phyloP scores from a whole-genome alignment of 2,113 vertebrate species.

The Pedionomus torquatus region DNA sequence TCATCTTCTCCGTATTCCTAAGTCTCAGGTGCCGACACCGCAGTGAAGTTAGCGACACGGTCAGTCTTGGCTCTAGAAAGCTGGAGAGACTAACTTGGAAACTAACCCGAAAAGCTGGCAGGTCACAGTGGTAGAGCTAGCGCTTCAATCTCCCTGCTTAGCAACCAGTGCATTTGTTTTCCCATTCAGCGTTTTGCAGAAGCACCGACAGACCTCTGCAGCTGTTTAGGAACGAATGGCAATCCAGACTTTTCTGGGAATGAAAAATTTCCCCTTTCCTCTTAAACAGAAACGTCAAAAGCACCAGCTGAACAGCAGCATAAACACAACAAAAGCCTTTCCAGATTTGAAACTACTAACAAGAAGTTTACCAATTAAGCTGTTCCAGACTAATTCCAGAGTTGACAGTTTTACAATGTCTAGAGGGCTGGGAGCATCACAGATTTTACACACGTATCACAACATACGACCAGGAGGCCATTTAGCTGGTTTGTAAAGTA shows the following conservation, averaged over 20 bases:
- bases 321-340: background rate
- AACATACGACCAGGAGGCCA: accelerated
- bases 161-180: background rate
- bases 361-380: background rate
- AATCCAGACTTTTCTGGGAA: background rate
- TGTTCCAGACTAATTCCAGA: background rate
- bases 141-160: background rate
- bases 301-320: background rate
- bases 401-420: background rate
- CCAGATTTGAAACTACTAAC: background rate
- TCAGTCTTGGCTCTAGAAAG: background rate
- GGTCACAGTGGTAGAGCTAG: background rate
- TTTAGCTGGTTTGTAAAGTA: background rate
- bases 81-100: background rate
- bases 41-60: background rate
- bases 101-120: background rate
- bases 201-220: background rate
- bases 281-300: background rate
- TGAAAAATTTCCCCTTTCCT: background rate
- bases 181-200: background rate
- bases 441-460: background rate
- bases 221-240: background rate
- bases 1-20: background rate
- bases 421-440: background rate
- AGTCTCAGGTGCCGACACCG: background rate